Base-by-base conservation (phyloP, 2,113 vertebrate species). In the Polypterus bichir region DNA sequence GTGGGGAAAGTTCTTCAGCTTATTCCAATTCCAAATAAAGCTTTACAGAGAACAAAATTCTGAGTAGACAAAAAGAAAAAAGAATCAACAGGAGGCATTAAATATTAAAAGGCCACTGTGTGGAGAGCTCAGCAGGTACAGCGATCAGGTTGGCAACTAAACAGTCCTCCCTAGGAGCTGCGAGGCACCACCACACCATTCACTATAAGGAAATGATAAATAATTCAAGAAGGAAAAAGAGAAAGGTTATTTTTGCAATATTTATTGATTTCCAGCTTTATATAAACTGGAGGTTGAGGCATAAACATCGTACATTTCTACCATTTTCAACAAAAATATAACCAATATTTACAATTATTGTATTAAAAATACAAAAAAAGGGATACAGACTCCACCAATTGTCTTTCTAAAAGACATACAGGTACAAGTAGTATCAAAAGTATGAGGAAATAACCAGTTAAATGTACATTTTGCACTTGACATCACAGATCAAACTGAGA, bases 351-450 rank as follows among this genome's bases (percentile, higher is more conserved):
- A 98, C 96, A 98, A 97, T 97, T 97, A 92, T 97, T 96, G 92
- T 98, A 98, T 98, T 97, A 94, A 97, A 97, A 98, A 98, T 97
- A 97, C 94, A 97, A 98, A 92, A 89, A 93, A 88, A 97, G 88
- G 86, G 86, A 95, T 93, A 93, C 92, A 74, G 91, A 97, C 93
- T 94, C 91, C 91, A 93, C 92, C 94, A 86, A 94, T 76, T 97
- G 94, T 97, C 96, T 97, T 98, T 97, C 89, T 97, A 95, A 97
- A 98, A 98, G 94, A 97, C 96, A 91, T 98, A 97, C 92, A 97
- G 93, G 94, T 91, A 88, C 86, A 93, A 97, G 92, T 90, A 91
- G 91, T 93, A 92, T 89, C 91, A 92, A 94, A 91, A 92, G 88
- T 86, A 93, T 90, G 88, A 92, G 89, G 89, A 84, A 88, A 86